Percentiles rank a stretch among this genome's conserved stretches.
Evolutionary conservation across 2,888 invertebrate genomes (phyloP).

Genomic region (Diplazon laetatorius): DNA sequence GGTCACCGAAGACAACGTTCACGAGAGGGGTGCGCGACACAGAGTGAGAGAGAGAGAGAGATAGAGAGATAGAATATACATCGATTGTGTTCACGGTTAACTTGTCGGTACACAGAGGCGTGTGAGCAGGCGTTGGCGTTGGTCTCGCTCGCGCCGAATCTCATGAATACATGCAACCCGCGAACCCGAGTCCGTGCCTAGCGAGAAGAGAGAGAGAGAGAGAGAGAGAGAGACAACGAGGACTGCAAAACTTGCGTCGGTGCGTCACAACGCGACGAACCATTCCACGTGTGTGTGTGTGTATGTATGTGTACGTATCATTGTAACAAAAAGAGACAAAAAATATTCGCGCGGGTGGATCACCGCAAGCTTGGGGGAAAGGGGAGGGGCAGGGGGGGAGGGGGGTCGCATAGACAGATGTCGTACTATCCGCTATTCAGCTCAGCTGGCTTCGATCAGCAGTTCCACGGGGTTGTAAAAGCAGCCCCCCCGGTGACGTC

Average conservation of each 20-base stretch:
- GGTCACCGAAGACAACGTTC: too few relatives aligned
- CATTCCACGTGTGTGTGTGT: slow-evolving; percentile 47
- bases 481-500: slow-evolving; percentile 61
- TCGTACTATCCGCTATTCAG: slow-evolving; percentile 66
- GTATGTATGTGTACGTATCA: too few relatives aligned
- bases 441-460: slow-evolving; percentile 81
- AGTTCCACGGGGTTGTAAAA: slow-evolving; percentile 46
- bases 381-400: slow-evolving; percentile 42
- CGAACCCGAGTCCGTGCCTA: slow-evolving; percentile 68
- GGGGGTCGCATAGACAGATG: slow-evolving; percentile 55
- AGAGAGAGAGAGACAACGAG: slow-evolving; percentile 51
- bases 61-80: too few relatives aligned
- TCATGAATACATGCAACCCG: slow-evolving; percentile 78
- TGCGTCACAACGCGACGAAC: slow-evolving; percentile 27
- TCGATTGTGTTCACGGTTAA: too few relatives aligned
- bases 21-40: too few relatives aligned
- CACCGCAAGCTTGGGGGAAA: too few relatives aligned
- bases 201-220: slow-evolving; percentile 15
- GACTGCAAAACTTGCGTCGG: too few relatives aligned
- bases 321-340: slow-evolving; percentile 67
- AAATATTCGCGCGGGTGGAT: not conserved
- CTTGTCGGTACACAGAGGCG: too few relatives aligned
- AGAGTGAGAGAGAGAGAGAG: too few relatives aligned
- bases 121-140: too few relatives aligned
- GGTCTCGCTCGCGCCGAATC: slow-evolving; percentile 59